phyloP scores from a whole-genome alignment of 2,113 vertebrate genomes.

The Neolamprologus brichardi region DNA sequence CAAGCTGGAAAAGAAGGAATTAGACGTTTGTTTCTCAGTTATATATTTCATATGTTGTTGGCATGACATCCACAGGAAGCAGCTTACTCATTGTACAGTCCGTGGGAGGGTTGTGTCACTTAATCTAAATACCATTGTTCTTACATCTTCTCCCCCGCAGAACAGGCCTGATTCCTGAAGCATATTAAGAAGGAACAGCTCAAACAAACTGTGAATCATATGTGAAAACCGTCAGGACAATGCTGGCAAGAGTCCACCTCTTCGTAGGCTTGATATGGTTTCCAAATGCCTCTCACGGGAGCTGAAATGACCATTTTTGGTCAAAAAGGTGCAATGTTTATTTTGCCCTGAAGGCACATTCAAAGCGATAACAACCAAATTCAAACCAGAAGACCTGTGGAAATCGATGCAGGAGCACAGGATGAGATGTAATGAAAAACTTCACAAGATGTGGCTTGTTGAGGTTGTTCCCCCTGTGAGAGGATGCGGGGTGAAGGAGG shows the following conservation, averaged over 20 bases:
- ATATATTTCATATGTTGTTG: background rate
- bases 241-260: background rate
- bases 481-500: background rate
- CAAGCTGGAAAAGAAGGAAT: background rate
- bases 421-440: background rate
- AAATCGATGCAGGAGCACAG: background rate
- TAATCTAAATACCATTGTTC: conserved; percentile 11
- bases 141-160: background rate
- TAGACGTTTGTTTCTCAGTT: background rate
- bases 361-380: background rate
- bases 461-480: background rate
- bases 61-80: background rate
- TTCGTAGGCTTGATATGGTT: background rate
- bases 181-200: background rate
- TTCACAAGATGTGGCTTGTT: background rate
- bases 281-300: background rate
- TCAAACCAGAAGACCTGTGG: background rate
- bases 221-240: background rate
- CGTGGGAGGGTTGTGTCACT: background rate
- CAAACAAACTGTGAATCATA: conserved; percentile 5
- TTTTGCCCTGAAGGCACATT: background rate
- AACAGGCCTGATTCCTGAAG: background rate
- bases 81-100: background rate
- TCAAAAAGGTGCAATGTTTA: background rate
- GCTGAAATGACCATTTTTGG: background rate